Conservation (phyloP, 2,113 vertebrate genomes). For the Geococcyx californianus region DNA sequence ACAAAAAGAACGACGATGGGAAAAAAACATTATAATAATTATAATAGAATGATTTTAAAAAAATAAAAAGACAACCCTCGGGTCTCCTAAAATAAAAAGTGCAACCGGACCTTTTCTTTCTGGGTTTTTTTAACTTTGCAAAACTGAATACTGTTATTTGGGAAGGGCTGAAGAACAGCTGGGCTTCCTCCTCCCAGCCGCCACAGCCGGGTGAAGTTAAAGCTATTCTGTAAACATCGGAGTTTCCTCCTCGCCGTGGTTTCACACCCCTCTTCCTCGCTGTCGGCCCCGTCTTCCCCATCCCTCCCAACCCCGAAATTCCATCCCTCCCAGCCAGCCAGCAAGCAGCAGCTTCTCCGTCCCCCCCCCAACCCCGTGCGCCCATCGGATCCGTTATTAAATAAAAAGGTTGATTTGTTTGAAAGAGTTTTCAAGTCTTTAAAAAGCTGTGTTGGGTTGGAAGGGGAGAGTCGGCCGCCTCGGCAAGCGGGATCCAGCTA, state of each 20-base stretch:
- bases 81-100: conserved; percentile 70
- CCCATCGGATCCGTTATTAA: neutral
- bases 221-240: conserved; percentile 72
- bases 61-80: conserved; percentile 55
- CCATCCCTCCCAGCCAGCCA: neutral
- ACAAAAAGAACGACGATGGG: neutral
- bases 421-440: neutral
- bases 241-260: conserved; percentile 9
- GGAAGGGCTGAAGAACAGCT: conserved; percentile 32
- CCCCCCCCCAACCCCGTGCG: neutral
- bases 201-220: conserved; percentile 64
- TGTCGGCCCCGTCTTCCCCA: neutral
- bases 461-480: neutral
- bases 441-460: neutral
- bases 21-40: conserved; percentile 11
- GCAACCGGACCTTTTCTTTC: conserved; percentile 71
- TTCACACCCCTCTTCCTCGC: neutral
- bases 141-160: conserved; percentile 72
- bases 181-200: neutral
- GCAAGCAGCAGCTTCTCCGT: neutral
- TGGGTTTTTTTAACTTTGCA: conserved; percentile 57
- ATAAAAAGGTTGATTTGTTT: conserved; percentile 36
- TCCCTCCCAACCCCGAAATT: neutral
- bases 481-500: conserved; percentile 63
- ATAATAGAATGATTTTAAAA: conserved; percentile 49